Evolutionary conservation across 1,140 invertebrate species (phyloP).

Genomic region (Agrilus planipennis): DNA sequence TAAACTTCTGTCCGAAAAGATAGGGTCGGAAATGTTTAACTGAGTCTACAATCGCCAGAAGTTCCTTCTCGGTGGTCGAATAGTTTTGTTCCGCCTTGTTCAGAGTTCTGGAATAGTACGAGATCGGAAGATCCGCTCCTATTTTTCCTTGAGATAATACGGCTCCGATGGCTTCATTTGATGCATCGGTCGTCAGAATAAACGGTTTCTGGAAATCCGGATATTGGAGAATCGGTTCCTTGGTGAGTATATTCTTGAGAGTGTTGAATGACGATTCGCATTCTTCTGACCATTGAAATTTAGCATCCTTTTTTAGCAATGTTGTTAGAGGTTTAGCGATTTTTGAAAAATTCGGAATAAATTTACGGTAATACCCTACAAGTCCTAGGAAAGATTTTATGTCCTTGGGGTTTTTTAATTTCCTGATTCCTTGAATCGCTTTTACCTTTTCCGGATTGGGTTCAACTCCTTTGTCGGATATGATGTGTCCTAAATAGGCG

Average conservation of each 20-base stretch:
- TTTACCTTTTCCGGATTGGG: too few species aligned
- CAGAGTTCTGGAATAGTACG: slow-evolving; percentile 26
- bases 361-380: neutral
- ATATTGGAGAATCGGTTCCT: slow-evolving; percentile 23
- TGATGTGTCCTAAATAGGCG: too few species aligned
- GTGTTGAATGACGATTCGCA: slow-evolving; percentile 17
- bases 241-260: slow-evolving; percentile 23
- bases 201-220: slow-evolving; percentile 29
- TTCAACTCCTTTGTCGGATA: too few species aligned
- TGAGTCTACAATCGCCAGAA: slow-evolving; percentile 28
- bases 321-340: neutral
- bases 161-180: slow-evolving; percentile 26
- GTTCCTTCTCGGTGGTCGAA: slow-evolving; percentile 25
- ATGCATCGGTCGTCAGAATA: slow-evolving; percentile 33
- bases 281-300: neutral
- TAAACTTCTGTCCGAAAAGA: slow-evolving; percentile 9
- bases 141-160: slow-evolving; percentile 22
- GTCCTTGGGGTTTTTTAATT: neutral
- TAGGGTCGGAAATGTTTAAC: slow-evolving; percentile 8
- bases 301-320: slow-evolving; percentile 1
- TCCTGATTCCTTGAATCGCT: too few species aligned
- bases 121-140: slow-evolving; percentile 25
- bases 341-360: neutral
- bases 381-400: slow-evolving; percentile 1
- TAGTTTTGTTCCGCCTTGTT: slow-evolving; percentile 23